phyloP scores from a whole-genome alignment of 64 coral and sea anemone genomes.

The Dendronephthya gigantea region DNA sequence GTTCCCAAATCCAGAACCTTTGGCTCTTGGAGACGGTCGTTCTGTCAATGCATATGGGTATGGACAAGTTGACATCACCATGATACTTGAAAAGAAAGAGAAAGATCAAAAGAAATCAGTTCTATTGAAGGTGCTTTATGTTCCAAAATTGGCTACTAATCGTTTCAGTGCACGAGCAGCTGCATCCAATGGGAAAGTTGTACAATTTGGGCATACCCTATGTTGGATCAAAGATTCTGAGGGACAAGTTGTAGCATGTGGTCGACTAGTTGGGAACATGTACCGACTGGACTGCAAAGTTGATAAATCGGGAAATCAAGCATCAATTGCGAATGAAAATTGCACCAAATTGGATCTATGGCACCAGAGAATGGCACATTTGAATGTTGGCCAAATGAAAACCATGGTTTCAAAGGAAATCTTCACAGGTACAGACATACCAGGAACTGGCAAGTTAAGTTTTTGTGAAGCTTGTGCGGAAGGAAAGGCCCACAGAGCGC shows the following conservation, averaged over 20 bases:
- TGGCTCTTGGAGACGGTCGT: neutral
- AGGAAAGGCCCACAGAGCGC: neutral
- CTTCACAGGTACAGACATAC: neutral
- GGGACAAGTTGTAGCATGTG: neutral
- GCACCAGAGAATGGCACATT: neutral
- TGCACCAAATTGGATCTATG: neutral
- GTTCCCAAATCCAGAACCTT: neutral
- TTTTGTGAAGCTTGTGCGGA: conserved; percentile 20
- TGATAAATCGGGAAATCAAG: neutral
- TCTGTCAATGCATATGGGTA: neutral
- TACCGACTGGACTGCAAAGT: neutral
- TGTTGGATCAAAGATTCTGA: conserved; percentile 11
- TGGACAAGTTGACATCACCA: neutral
- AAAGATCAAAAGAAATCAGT: neutral
- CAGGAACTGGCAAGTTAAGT: neutral
- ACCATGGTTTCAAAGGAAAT: conserved; percentile 2
- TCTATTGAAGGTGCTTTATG: neutral
- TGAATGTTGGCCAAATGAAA: conserved; percentile 5
- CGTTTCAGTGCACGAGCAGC: neutral
- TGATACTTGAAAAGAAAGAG: neutral
- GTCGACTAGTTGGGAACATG: neutral
- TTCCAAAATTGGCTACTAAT: neutral
- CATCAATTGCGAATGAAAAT: neutral
- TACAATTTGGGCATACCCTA: conserved; percentile 4
- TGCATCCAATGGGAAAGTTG: neutral